Conservation (phyloP, 2,888 invertebrate genomes). For the Cryptocephalus moraei region DNA sequence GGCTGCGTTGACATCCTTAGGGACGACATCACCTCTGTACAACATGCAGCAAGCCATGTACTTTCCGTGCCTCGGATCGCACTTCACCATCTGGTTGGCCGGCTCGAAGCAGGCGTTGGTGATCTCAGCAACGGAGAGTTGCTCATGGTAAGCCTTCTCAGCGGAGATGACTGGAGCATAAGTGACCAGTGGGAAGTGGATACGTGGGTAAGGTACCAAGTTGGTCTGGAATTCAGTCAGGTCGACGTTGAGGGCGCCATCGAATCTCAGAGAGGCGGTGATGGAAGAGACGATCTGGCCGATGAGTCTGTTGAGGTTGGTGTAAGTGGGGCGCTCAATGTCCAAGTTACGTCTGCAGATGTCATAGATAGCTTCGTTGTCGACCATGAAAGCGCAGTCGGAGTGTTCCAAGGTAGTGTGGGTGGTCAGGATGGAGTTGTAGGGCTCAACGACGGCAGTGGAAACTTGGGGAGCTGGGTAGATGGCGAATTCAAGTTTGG, state of each 20-base stretch:
- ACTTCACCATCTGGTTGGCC: conserved; percentile 92
- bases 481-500: conserved; percentile 91
- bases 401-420: conserved; percentile 93
- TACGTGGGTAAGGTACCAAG: conserved; percentile 91
- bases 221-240: conserved; percentile 92
- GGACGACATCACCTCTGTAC: conserved; percentile 64
- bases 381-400: conserved; percentile 95
- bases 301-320: conserved; percentile 90
- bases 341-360: conserved; percentile 91
- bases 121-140: conserved; percentile 83
- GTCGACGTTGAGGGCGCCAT: conserved; percentile 88
- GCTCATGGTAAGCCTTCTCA: conserved; percentile 91
- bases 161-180: conserved; percentile 90
- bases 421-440: conserved; percentile 93
- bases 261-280: conserved; percentile 86
- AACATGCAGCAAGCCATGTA: conserved; percentile 96
- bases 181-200: conserved; percentile 89
- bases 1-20: conserved; percentile 92
- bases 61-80: conserved; percentile 85
- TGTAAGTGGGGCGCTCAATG: conserved; percentile 93
- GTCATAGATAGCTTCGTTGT: conserved; percentile 84
- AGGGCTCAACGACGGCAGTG: conserved; percentile 91
- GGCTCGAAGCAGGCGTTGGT: conserved; percentile 95
- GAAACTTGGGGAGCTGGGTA: conserved; percentile 91
- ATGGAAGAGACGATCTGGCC: conserved; percentile 92